Percentiles rank a stretch among this genome's conserved stretches.
phyloP scores from a whole-genome alignment of 2,888 invertebrate genomes.

The Xanthorhoe designata region DNA sequence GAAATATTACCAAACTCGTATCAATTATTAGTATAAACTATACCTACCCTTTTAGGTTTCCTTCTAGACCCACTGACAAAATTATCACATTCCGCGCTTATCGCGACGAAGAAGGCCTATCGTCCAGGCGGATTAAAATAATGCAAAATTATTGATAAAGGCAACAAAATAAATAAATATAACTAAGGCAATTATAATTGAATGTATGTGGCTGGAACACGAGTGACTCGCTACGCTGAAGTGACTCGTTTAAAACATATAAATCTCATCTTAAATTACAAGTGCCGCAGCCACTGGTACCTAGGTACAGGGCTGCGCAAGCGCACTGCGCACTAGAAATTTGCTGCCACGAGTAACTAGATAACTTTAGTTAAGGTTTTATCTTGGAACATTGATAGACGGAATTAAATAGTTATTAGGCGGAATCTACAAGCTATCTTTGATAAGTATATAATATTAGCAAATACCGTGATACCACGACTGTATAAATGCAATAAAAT shows the following conservation, averaged over 20 bases:
- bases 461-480: slow-evolving; percentile 4
- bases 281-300: not conserved
- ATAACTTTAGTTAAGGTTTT: not conserved
- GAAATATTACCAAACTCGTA: too few species aligned
- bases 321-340: not conserved
- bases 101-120: not conserved
- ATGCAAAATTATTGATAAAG: slow-evolving; percentile 1
- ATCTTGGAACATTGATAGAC: not conserved
- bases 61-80: not conserved
- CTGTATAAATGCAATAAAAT: not conserved
- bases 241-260: not conserved
- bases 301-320: not conserved
- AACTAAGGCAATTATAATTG: not conserved
- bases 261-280: not conserved
- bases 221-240: not conserved
- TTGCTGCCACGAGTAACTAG: not conserved
- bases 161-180: not conserved
- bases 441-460: slow-evolving; percentile 3
- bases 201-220: too few species aligned
- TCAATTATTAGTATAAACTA: too few species aligned
- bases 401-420: slow-evolving; percentile 3
- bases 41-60: too few species aligned
- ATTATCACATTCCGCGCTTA: not conserved
- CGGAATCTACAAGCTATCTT: slow-evolving; percentile 2
- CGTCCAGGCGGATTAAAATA: slow-evolving; percentile 13